Evolutionary conservation across 2,113 vertebrate species (phyloP).

Genomic region (Bufo gargarizans): DNA sequence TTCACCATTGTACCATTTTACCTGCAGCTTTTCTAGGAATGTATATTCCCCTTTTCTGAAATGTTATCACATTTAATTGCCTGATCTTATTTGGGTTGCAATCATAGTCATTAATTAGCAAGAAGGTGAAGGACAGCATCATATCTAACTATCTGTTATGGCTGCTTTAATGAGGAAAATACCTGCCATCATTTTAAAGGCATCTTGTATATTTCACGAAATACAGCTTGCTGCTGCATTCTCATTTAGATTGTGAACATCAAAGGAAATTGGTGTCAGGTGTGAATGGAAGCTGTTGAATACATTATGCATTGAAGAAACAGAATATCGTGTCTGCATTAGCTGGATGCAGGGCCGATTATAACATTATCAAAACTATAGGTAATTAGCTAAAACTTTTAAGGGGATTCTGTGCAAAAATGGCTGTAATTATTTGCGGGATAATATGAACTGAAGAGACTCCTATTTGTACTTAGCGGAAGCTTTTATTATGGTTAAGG

Average conservation of each 20-base stretch:
- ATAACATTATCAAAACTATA: slow-evolving; percentile 81
- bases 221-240: slow-evolving; percentile 82
- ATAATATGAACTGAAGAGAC: slow-evolving; percentile 52
- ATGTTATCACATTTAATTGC: slow-evolving; percentile 94
- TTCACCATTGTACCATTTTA: slow-evolving; percentile 80
- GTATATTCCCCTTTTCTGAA: slow-evolving; percentile 79
- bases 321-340: slow-evolving; percentile 74
- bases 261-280: slow-evolving; percentile 89
- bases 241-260: slow-evolving; percentile 86
- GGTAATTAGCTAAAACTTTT: slow-evolving; percentile 84
- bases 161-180: slow-evolving; percentile 87
- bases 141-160: slow-evolving; percentile 85
- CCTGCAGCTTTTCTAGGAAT: slow-evolving; percentile 74
- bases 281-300: slow-evolving; percentile 85
- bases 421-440: slow-evolving; percentile 49
- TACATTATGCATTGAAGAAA: slow-evolving; percentile 77
- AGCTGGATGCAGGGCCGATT: slow-evolving; percentile 79
- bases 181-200: slow-evolving; percentile 82
- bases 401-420: slow-evolving; percentile 73
- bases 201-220: slow-evolving; percentile 79
- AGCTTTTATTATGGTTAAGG: slow-evolving; percentile 48
- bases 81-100: slow-evolving; percentile 87
- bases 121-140: slow-evolving; percentile 89
- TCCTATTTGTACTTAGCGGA: slow-evolving; percentile 38
- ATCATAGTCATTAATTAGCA: slow-evolving; percentile 90